Evolutionary conservation across 2,797 vertebrate genomes (phyloP).

Genomic region (Eupleurogrammus muticus): DNA sequence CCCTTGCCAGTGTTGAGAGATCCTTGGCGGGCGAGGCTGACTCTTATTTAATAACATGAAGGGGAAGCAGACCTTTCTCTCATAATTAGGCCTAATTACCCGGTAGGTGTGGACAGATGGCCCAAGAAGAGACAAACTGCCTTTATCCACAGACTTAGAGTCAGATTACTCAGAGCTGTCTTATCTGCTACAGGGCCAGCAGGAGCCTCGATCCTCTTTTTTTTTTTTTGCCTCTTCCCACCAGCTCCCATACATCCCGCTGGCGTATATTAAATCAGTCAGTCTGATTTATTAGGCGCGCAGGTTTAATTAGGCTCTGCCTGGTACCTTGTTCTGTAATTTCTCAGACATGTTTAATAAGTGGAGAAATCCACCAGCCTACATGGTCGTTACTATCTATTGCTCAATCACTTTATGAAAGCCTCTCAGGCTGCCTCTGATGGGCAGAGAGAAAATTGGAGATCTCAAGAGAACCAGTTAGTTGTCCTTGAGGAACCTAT

Average conservation of each 20-base stretch:
- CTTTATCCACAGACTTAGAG: constrained; percentile 99
- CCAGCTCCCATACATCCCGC: constrained; percentile 82
- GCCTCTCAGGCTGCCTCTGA: constrained; percentile 34
- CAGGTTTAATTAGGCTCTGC: constrained; percentile 61
- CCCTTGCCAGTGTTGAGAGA: constrained; percentile 94
- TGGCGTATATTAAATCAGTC: constrained; percentile 88
- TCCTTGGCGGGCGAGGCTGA: constrained; percentile 91
- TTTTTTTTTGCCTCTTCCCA: constrained; percentile 86
- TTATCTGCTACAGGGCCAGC: constrained; percentile 97
- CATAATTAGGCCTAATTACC: constrained; percentile 99
- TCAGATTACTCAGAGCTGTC: constrained; percentile 97
- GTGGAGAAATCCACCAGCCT: constrained; percentile 29
- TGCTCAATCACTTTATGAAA: constrained; percentile 41
- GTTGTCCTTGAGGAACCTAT: constrained; percentile 25
- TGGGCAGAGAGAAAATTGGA: constrained; percentile 2
- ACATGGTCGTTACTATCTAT: constrained; percentile 39
- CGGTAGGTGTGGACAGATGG: constrained; percentile 98
- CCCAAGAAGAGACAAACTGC: constrained; percentile 99
- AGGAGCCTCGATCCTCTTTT: constrained; percentile 92
- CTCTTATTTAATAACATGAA: constrained; percentile 99
- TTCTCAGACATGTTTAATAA: constrained; percentile 48
- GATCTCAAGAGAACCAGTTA: not conserved
- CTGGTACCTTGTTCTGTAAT: constrained; percentile 27
- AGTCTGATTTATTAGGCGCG: constrained; percentile 65
- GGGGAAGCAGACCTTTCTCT: constrained; percentile 98